Evolutionary conservation across 2,888 invertebrate species (phyloP).

Genomic region (Steinernema carpocapsae): DNA sequence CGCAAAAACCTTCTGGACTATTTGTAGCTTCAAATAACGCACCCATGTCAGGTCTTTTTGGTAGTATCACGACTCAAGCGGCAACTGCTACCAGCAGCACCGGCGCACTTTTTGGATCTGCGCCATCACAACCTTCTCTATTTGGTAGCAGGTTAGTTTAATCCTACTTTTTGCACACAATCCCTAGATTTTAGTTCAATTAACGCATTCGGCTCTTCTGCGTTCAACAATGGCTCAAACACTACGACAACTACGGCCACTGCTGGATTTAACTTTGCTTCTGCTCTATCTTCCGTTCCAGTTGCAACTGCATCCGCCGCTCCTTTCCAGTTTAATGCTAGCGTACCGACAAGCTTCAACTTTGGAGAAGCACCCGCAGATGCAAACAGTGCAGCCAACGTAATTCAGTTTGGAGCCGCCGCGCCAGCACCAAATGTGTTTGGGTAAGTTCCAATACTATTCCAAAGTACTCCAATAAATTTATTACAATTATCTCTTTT

Average conservation of each 20-base stretch:
- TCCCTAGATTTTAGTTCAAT: too few relatives aligned
- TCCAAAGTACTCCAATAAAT: too few relatives aligned
- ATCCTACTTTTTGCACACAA: not conserved
- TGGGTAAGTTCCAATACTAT: not conserved
- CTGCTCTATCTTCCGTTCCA: not conserved
- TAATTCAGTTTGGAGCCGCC: not conserved
- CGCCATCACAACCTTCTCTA: too few relatives aligned
- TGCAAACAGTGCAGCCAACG: not conserved
- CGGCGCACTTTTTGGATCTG: too few relatives aligned
- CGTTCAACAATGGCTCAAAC: not conserved
- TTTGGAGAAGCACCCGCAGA: not conserved
- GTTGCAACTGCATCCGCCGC: not conserved
- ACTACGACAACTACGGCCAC: too few relatives aligned
- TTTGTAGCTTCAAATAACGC: too few relatives aligned
- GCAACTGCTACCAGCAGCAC: too few relatives aligned
- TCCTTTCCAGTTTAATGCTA: not conserved
- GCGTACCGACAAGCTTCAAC: not conserved
- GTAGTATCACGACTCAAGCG: not conserved
- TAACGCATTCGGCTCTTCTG: not conserved
- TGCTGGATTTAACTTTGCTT: not conserved
- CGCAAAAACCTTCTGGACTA: too few relatives aligned
- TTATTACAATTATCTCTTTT: not conserved
- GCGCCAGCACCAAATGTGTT: not conserved
- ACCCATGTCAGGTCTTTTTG: not conserved
- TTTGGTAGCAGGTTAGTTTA: too few relatives aligned